A percentile compares a stretch with the other conserved stretches of the same genome.
phyloP scores from a whole-genome alignment of 1,140 invertebrate species.

The Phymorhynchus buccinoides region DNA sequence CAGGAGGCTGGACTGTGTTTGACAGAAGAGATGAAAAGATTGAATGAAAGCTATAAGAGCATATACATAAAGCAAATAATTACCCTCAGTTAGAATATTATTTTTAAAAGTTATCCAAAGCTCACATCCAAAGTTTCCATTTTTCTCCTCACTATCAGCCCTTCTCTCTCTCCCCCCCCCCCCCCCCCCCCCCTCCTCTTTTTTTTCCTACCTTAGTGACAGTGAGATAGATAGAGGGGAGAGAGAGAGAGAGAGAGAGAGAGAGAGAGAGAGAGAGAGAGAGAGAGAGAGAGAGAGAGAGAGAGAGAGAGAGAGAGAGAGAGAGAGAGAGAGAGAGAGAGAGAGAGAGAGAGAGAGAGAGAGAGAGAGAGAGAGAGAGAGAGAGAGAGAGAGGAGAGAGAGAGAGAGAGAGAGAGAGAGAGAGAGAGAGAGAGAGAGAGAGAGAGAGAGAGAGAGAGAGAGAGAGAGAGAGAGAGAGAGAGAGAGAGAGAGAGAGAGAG shows the following conservation, averaged over 20 bases:
- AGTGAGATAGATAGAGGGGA: slow-evolving; percentile 10
- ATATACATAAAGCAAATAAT: no score
- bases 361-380: slow-evolving; percentile 42
- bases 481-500: slow-evolving; percentile 24
- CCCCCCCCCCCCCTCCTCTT: no score
- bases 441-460: slow-evolving; percentile 17
- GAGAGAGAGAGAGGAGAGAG: slow-evolving; percentile 13
- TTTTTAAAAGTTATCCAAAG: no score
- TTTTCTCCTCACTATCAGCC: no score
- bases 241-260: background rate
- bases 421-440: slow-evolving; percentile 35
- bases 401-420: background rate
- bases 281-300: slow-evolving; percentile 11
- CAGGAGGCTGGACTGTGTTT: no score
- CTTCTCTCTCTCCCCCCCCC: no score
- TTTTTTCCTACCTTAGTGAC: slow-evolving; percentile 15
- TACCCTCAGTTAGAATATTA: no score
- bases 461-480: background rate
- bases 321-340: slow-evolving; percentile 24
- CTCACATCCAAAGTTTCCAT: no score
- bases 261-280: slow-evolving; percentile 35
- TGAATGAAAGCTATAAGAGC: no score
- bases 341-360: slow-evolving; percentile 17
- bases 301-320: background rate
- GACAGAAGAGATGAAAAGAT: no score